A percentile compares a stretch with the other conserved stretches of the same genome.
Conservation (phyloP, 2,797 vertebrate species). For the Falco concolor region DNA sequence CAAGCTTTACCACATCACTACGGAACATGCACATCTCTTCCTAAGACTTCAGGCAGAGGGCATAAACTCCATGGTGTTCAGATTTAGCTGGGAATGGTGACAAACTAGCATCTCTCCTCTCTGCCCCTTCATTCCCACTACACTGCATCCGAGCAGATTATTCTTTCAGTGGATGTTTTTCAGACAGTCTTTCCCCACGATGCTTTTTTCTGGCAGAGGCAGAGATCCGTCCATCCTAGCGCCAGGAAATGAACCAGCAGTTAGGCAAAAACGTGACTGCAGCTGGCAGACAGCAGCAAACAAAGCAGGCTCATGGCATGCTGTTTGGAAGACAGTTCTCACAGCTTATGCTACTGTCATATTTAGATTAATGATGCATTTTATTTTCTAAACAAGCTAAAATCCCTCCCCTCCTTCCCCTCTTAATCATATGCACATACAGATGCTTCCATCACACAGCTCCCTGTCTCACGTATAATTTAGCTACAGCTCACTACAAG, state of each 20-base stretch:
- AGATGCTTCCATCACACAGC: neutral
- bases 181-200: neutral
- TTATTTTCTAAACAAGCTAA: constrained; percentile 34
- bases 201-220: neutral
- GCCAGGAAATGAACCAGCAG: neutral
- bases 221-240: accelerated
- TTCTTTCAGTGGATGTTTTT: neutral
- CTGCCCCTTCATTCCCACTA: neutral
- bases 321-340: neutral
- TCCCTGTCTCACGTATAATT: neutral
- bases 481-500: neutral
- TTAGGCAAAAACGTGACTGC: neutral
- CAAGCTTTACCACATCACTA: neutral
- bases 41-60: neutral
- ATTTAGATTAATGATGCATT: constrained; percentile 40
- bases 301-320: neutral
- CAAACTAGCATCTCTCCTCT: neutral
- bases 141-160: neutral
- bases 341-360: constrained; percentile 23
- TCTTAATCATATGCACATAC: neutral
- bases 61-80: accelerated
- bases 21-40: accelerated
- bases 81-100: neutral
- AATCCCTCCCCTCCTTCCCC: neutral
- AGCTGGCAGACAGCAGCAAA: constrained; percentile 16